Percentiles rank a stretch among this genome's conserved stretches.
Conservation (phyloP, 1,140 invertebrate genomes). For the Colletes latitarsis region DNA sequence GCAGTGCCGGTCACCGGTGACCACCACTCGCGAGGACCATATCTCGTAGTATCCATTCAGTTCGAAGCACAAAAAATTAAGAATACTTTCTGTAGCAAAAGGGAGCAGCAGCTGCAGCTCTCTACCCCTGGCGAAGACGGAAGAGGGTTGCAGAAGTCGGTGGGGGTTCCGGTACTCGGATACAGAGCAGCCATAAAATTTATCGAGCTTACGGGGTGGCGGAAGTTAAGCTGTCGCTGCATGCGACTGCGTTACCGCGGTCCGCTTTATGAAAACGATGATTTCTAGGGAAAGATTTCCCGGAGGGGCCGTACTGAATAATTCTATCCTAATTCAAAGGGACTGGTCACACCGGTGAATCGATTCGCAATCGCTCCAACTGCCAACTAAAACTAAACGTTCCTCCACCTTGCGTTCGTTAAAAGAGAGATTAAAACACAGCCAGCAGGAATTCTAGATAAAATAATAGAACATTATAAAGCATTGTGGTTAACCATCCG, state of each 20-base stretch:
- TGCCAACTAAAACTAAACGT: background rate
- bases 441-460: too few relatives aligned
- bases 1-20: too few relatives aligned
- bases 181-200: slow-evolving; percentile 58
- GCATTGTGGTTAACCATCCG: too few relatives aligned
- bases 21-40: too few relatives aligned
- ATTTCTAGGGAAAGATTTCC: slow-evolving; percentile 65
- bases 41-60: background rate
- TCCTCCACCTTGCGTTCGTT: background rate
- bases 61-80: background rate
- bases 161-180: slow-evolving; percentile 39
- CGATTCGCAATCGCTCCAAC: slow-evolving; percentile 16
- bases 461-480: too few relatives aligned
- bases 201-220: slow-evolving; percentile 64
- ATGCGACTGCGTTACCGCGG: slow-evolving; percentile 1
- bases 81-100: background rate
- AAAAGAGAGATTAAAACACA: background rate
- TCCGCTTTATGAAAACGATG: slow-evolving; percentile 63
- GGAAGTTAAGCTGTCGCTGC: slow-evolving; percentile 47
- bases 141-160: slow-evolving; percentile 42
- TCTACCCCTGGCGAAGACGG: slow-evolving; percentile 30
- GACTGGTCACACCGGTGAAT: background rate
- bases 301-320: slow-evolving; percentile 34
- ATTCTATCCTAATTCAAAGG: slow-evolving; percentile 34
- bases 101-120: slow-evolving; percentile 41